Percentiles rank a stretch among this genome's conserved stretches.
Conservation (phyloP, 1,140 invertebrate species). For the Leptinotarsa undecemlineata region DNA sequence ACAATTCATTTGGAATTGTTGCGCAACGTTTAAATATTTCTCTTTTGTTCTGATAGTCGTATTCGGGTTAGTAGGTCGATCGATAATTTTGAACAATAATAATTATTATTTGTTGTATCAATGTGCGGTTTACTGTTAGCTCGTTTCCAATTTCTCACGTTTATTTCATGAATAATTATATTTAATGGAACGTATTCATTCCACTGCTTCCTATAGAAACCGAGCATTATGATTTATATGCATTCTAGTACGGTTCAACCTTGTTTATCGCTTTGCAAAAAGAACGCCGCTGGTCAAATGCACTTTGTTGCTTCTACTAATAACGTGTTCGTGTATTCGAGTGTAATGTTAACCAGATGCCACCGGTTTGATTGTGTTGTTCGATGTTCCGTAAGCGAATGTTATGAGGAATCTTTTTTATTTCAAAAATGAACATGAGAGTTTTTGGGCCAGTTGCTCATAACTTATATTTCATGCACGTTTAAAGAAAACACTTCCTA, state of each 20-base stretch:
- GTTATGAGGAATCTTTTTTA: too few species aligned
- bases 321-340: too few species aligned
- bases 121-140: not conserved
- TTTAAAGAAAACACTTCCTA: too few species aligned
- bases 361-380: too few species aligned
- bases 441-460: too few species aligned
- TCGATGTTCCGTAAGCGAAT: too few species aligned
- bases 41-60: constrained; percentile 19
- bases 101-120: constrained; percentile 11
- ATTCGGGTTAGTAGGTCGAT: constrained; percentile 24
- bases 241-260: not conserved
- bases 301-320: too few species aligned
- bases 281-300: not conserved
- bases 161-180: constrained; percentile 1
- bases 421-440: too few species aligned
- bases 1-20: constrained; percentile 8
- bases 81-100: constrained; percentile 26
- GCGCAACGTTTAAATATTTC: constrained; percentile 18
- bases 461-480: too few species aligned
- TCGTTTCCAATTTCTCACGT: constrained; percentile 2
- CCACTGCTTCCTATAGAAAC: not conserved
- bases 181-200: not conserved
- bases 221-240: not conserved
- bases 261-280: not conserved
- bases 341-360: too few species aligned